These are phyloP conservation scores for Ictalurus punctatus DNA, from an alignment of 2,113 vertebrate genomes.

Conservation along the genomic window DNA sequence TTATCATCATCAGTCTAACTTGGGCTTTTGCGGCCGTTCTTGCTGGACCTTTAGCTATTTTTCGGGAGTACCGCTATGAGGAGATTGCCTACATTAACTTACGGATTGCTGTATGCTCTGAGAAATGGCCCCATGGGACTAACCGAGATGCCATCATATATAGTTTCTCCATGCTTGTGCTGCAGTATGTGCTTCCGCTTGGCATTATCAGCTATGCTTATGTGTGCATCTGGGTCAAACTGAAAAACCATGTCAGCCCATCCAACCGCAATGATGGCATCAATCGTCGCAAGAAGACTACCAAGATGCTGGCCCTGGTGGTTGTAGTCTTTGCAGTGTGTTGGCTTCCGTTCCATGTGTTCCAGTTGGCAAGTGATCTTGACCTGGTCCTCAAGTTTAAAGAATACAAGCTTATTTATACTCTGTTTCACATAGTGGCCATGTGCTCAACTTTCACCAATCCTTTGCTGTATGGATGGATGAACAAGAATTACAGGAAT, in stretches of 20 bases:
- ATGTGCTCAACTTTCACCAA: constrained; percentile 92
- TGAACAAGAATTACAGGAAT: constrained; percentile 93
- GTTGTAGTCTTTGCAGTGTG: constrained; percentile 87
- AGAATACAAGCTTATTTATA: constrained; percentile 90
- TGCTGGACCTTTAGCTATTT: constrained; percentile 86
- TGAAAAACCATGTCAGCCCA: constrained; percentile 87
- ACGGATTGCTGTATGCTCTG: constrained; percentile 84
- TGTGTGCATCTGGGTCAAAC: constrained; percentile 89
- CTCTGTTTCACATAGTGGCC: constrained; percentile 85
- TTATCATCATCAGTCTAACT: constrained; percentile 80
- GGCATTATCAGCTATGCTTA: constrained; percentile 88
- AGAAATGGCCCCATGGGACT: constrained; percentile 85
- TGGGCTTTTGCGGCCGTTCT: constrained; percentile 82
- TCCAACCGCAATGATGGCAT: constrained; percentile 79
- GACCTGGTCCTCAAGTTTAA: constrained; percentile 82
- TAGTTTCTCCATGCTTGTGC: constrained; percentile 87
- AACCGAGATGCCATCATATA: constrained; percentile 87
- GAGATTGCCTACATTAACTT: constrained; percentile 85
- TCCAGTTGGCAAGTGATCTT: constrained; percentile 87
- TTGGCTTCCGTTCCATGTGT: constrained; percentile 88
- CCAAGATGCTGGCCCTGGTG: constrained; percentile 88
- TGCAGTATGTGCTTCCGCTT: constrained; percentile 85
- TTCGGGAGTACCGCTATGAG: constrained; percentile 83
- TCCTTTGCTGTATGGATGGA: constrained; percentile 90
- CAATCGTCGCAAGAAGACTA: constrained; percentile 82